These are phyloP conservation scores for Hydrocynus forskahlii DNA, from an alignment of 2,797 vertebrate genomes.

Conservation along the genomic window DNA sequence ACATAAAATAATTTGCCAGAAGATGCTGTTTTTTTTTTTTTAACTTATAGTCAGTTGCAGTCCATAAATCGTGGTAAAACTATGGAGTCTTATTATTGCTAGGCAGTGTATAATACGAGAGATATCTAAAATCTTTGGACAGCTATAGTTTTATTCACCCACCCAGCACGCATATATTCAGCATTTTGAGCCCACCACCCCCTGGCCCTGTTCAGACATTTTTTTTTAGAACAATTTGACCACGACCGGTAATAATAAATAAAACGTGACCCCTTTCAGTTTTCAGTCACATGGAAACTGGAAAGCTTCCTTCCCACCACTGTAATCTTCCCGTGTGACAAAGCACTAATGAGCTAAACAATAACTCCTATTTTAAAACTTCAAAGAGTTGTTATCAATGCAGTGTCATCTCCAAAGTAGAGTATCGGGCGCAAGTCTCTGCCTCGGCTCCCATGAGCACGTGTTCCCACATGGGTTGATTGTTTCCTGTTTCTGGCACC, in stretches of 20 bases:
- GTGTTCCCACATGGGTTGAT: background rate
- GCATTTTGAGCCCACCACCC: no score
- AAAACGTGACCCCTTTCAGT: background rate
- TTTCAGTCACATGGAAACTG: conserved; percentile 4
- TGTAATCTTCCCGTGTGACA: background rate
- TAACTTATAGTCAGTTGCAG: no score
- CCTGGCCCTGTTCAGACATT: no score
- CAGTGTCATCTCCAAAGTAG: conserved; percentile 3
- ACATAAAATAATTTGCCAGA: no score
- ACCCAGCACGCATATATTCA: no score
- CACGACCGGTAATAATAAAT: background rate
- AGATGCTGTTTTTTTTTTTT: no score
- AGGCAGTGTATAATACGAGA: no score
- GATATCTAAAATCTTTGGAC: no score
- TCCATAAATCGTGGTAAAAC: no score
- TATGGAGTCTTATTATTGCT: no score
- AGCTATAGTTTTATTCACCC: no score
- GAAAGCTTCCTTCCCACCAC: conserved; percentile 15
- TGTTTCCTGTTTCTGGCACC: conserved; percentile 17
- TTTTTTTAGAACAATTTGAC: no score
- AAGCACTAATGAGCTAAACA: conserved; percentile 20
- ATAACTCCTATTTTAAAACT: conserved; percentile 13
- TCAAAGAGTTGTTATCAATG: conserved; percentile 31
- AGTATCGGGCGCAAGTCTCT: conserved; percentile 20
- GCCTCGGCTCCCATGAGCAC: background rate